Conservation (phyloP, 2,113 vertebrate species). For the Scalopus aquaticus region DNA sequence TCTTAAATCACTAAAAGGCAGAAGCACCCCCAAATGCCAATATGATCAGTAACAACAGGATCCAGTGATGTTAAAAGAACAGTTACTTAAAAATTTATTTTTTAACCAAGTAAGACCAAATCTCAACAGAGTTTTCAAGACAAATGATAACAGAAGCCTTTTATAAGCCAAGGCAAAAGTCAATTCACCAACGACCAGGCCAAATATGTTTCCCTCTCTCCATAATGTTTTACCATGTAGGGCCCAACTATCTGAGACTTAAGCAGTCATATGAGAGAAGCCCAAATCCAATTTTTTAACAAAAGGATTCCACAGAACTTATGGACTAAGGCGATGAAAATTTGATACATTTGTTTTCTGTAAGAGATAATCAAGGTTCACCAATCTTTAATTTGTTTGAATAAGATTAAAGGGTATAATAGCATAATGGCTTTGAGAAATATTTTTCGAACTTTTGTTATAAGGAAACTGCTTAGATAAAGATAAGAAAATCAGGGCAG, state of each 20-base stretch:
- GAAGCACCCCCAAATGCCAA: slow-evolving; percentile 17
- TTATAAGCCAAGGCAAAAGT: neutral
- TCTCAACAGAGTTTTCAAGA: slow-evolving; percentile 31
- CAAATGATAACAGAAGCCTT: slow-evolving; percentile 20
- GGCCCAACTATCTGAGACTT: neutral
- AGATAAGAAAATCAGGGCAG: slow-evolving; percentile 42
- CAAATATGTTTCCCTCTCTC: slow-evolving; percentile 16
- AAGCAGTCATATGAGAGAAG: slow-evolving; percentile 7
- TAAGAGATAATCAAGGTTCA: slow-evolving; percentile 19
- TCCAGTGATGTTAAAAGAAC: slow-evolving; percentile 9
- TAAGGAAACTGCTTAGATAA: slow-evolving; percentile 26
- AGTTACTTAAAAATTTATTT: neutral
- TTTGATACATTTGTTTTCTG: neutral
- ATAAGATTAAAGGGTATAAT: neutral
- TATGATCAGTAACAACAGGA: neutral
- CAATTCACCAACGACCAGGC: neutral
- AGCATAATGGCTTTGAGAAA: neutral
- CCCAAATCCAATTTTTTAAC: slow-evolving; percentile 7
- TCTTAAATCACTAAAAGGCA: slow-evolving; percentile 17
- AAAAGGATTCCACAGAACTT: neutral
- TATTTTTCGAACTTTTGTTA: slow-evolving; percentile 3
- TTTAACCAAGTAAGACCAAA: slow-evolving; percentile 49
- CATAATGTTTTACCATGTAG: neutral
- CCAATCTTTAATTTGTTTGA: slow-evolving; percentile 2
- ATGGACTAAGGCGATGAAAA: slow-evolving; percentile 16